Evolutionary conservation across 2,888 invertebrate genomes (phyloP), one percentile per base, ranked within the genome.

Genomic region (Listrodromus nycthemerus): DNA sequence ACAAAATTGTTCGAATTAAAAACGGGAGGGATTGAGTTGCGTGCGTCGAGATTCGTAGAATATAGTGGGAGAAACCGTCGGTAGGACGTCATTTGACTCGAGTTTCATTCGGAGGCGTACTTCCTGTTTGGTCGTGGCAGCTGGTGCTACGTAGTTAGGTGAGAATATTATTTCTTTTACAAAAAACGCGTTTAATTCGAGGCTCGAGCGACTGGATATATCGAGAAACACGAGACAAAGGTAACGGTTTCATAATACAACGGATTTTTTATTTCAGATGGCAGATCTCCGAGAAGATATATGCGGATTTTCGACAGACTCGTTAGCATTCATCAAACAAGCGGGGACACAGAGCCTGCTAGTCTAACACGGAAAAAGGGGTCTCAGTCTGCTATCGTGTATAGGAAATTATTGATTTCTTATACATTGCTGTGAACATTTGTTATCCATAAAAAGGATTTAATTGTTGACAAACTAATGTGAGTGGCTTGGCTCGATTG

Each of bases 401-500:
- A 88, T 88, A 89, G 83, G 88, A 89, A 88, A 89, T 89, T 66
- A 75, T 78, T 70, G 76, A 87, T 91, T 89, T 88, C 88, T 89
- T 88, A 88, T 90, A 86, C 89, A 88, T 85, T 82, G 81, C 87
- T 90, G 90, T 90, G 92, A 90, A 89, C 79, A 89, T 91, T 89
- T 89, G 88, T 91, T 91, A 80, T 86, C 85, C 90, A 88, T 91
- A 90, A 89, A 89, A 90, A 88, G 91, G 90, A 91, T 89, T 89
- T 88, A 89, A 88, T 92, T 89, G 80, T 91, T 88, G 86, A 88
- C 87, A 86, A 84, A 82, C 45, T 85, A 89, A 91, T 92, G 92
- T 92, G 92, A 92, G 92, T 92, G 91, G 88, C 88, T 89, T 88
- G 88, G 83, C 83, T 86, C 85, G 76, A 86, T 65, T 67, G 83